Evolutionary conservation across 2,797 vertebrate genomes (phyloP).

Genomic region (Huso huso): DNA sequence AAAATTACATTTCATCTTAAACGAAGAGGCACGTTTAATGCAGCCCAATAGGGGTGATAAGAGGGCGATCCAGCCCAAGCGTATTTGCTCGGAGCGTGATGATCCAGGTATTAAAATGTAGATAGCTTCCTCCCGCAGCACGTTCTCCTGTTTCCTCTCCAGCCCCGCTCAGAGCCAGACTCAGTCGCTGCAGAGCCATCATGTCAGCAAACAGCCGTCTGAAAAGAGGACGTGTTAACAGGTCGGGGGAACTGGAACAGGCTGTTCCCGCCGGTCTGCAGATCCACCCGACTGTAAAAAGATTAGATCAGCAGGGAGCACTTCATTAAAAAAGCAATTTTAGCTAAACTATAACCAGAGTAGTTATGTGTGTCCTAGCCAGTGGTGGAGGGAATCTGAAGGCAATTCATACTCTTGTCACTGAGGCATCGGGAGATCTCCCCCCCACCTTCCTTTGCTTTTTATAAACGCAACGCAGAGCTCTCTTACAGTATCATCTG

Average conservation of each 20-base stretch:
- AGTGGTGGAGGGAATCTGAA: background rate
- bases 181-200: slow-evolving; percentile 63
- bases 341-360: slow-evolving; percentile 9
- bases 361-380: slow-evolving; percentile 7
- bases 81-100: too few relatives aligned
- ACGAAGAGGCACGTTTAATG: too few relatives aligned
- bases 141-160: background rate
- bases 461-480: too few relatives aligned
- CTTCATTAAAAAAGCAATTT: slow-evolving; percentile 19
- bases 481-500: too few relatives aligned
- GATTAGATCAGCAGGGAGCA: slow-evolving; percentile 13
- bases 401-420: slow-evolving; percentile 15
- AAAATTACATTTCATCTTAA: too few relatives aligned
- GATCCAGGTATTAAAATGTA: too few relatives aligned
- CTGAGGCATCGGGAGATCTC: background rate
- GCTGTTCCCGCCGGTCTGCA: slow-evolving; percentile 39
- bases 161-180: slow-evolving; percentile 22
- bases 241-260: slow-evolving; percentile 42
- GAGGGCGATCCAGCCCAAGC: too few relatives aligned
- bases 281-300: slow-evolving; percentile 24
- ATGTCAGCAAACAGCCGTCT: slow-evolving; percentile 60
- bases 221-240: slow-evolving; percentile 60
- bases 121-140: slow-evolving; percentile 25
- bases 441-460: too few relatives aligned
- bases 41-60: too few relatives aligned